Evolutionary conservation across 2,113 vertebrate species (phyloP), one percentile per base, ranked within the genome.

Genomic region (Peromyscus californicus): DNA sequence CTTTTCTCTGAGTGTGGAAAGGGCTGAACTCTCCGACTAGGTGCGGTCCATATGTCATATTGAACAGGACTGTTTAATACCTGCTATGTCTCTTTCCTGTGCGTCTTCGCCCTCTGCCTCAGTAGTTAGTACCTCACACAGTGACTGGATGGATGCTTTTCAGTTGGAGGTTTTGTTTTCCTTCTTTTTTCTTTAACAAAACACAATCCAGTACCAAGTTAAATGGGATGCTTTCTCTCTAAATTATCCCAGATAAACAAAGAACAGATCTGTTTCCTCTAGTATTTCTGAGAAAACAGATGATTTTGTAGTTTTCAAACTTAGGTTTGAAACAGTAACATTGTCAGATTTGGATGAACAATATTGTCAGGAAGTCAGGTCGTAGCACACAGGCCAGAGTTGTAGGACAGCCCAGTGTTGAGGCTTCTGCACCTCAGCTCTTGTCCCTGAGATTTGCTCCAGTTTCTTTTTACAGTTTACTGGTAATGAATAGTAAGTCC

Each of bases 401-500:
- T 78, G 1, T 61, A 36, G 61, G 67, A 39, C 36, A 12, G 15
- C 65, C 72, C 29, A 29, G 19, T 54, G 21, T 85, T 33, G 21
- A 39, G 87, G 48, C 26, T 90, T 93, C 42, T 48, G 93, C 74
- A 82, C 24, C 48, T 67, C 57, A 26, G 13, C 85, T 96, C 70
- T 93, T 2, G 0, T 80, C 39, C 57, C 83, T 69, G 39, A 76
- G 67, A 29, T 86, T 82, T 76, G 51, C 79, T 82, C 42, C 33
- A n/a, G 57, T 82, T 95, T 42, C 36, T 83, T 92, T 76, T 76
- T 54, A 29, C 26, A 39, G 39, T 75, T 98, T 98, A 95, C 98
- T 96, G 97, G 96, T 97, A 98, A 96, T 96, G 97, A 98, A 96
- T 96, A 97, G 96, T 97, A 98, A 96, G 79, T 91, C 85, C 96